Evolutionary conservation across 2,113 vertebrate genomes (phyloP).

Genomic region (Poeciliopsis prolifica): DNA sequence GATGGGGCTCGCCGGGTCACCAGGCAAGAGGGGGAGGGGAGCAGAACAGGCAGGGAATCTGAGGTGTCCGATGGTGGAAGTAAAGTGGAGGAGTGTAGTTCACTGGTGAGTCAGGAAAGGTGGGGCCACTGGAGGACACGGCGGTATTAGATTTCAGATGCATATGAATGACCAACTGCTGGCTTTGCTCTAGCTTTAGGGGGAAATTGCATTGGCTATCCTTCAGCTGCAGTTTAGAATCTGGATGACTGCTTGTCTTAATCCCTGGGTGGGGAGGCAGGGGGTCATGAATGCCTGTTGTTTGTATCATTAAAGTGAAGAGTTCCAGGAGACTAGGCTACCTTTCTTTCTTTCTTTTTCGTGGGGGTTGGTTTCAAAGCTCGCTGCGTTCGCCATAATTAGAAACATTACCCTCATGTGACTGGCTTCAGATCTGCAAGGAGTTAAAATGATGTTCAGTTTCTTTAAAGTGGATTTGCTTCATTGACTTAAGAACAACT

Average conservation of each 20-base stretch:
- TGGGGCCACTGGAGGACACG: slow-evolving; percentile 69
- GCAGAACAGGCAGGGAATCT: slow-evolving; percentile 17
- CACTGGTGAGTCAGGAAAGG: slow-evolving; percentile 74
- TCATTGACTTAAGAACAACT: not conserved
- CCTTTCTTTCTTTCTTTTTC: slow-evolving; percentile 22
- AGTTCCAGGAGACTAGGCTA: slow-evolving; percentile 41
- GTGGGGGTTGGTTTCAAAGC: not conserved
- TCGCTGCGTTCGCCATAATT: not conserved
- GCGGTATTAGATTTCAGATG: slow-evolving; percentile 83
- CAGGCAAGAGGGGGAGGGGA: slow-evolving; percentile 21
- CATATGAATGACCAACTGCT: slow-evolving; percentile 82
- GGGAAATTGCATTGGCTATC: slow-evolving; percentile 73
- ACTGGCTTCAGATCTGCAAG: not conserved
- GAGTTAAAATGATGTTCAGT: not conserved
- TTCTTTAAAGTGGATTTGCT: slow-evolving; percentile 19
- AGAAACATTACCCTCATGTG: slow-evolving; percentile 1
- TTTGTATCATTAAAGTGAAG: slow-evolving; percentile 67
- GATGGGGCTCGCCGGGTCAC: slow-evolving; percentile 79
- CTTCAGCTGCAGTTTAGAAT: slow-evolving; percentile 75
- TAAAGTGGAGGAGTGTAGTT: slow-evolving; percentile 65
- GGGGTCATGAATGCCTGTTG: slow-evolving; percentile 72
- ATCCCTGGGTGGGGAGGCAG: slow-evolving; percentile 55
- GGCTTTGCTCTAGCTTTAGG: slow-evolving; percentile 67
- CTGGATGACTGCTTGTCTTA: slow-evolving; percentile 69
- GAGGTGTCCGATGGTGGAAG: slow-evolving; percentile 54